Evolutionary conservation across 2,888 invertebrate species (phyloP), one percentile per base, ranked within the genome.

Genomic region (Drosophila helvetica): DNA sequence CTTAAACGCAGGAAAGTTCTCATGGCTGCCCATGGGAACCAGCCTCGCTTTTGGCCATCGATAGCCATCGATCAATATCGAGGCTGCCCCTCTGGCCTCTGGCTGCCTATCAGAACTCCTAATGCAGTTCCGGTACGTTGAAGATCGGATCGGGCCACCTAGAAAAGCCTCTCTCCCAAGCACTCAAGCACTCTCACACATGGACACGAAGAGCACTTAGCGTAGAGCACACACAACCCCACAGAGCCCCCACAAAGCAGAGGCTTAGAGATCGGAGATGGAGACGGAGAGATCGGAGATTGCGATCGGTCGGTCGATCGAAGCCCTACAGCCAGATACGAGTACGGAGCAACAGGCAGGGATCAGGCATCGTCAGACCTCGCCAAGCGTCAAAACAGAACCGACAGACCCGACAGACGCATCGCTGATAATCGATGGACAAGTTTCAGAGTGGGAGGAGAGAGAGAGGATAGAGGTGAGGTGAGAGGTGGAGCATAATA

Each of bases 401-500:
- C 61, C 78, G 74, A 67, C 78, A 74, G 67, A 60, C 72, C 69
- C 54, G 63, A 71, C 46, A 18, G 60, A 58, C 64, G 50, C 68
- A 81, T 81, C 79, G 81, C 80, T 86, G 72, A 78, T 83, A 86
- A 81, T 81, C 81, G 81, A 63, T 65, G 76, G 86, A 88, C 83
- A 75, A 87, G 82, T 83, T 87, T 71, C 63, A 61, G 30, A 54
- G 45, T 30, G 42, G 22, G 27, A 18, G 38, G 42, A 45, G 46
- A 17, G 33, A 30, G 38, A 19, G 78, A 63, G 71, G 71, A 71
- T 67, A 80, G 78, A 77, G 63, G 63, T 66, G 58, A 63, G 43
- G 47, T 61, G 47, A 43, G 48, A 43, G 50, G 59, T 43, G 22
- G 47, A 68, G 75, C 84, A 74, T 88, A 88, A 83, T 83, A 86